Base-by-base conservation (phyloP, 92 coral and sea anemone genomes). In the Muricea muricata region DNA sequence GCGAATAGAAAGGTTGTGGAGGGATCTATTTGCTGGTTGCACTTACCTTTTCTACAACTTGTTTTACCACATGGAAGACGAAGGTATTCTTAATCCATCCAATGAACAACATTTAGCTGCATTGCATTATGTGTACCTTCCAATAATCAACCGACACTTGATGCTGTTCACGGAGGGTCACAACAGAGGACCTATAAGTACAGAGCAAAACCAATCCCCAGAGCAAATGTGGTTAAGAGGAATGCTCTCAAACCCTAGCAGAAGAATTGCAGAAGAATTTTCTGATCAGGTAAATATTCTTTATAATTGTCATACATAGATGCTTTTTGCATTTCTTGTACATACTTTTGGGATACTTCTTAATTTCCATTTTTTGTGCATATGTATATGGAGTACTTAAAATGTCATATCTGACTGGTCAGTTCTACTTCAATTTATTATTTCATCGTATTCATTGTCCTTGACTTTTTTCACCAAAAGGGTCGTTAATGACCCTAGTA, bases 1-100 rank as follows among this genome's bases (percentile, higher is more conserved):
- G 37, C 52, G 92, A 82, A 89, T 76, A 20, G 40, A 56, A 73
- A 57, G 92, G 70, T 17, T 70, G 11, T 70, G 76, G 76, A 32
- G 76, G 12, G 76, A 70, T 32, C 52, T 70, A 14, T 70, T 70
- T 17, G 1, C 39, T 23, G 76, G 50, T 18, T 70, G 76, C 21
- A 34, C 23, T 15, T 26, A 1, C 39, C 29, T 70, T 8, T 70
- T 70, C 50, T 70, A 70, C 21, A 37, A 70, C 9, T 13, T 70
- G 29, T 70, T 70, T 37, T 40, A 70, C 39, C 29, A 32, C 15
- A 34, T 70, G 39, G 76, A 70, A 37, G 50, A 33, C 4, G 3
- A 30, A 1, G 47, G 24, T n/a, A 30, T 70, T 14, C 76, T 70
- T 34, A 4, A 70, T 70, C 15, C 40, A 5, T 34, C 18, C 26